Evolutionary conservation across 2,797 vertebrate species (phyloP).

Genomic region (Eidolon dupreanum): DNA sequence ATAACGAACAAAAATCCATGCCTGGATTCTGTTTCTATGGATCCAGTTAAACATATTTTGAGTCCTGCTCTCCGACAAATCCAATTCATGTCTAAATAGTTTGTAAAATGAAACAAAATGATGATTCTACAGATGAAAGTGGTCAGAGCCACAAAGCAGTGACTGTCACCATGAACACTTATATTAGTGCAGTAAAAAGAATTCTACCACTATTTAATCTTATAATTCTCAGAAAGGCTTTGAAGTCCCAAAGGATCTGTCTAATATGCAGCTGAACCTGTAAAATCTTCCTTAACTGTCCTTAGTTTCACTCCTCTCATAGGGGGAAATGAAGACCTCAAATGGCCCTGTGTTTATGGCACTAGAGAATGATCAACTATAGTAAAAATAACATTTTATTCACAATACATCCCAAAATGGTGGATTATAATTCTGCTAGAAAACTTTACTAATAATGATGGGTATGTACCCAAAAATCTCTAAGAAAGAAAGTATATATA

Average conservation of each 20-base stretch:
- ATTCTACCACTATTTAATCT: constrained; percentile 47
- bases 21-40: constrained; percentile 13
- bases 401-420: neutral
- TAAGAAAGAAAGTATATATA: neutral
- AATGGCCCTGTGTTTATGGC: neutral
- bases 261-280: constrained; percentile 6
- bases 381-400: neutral
- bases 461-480: constrained; percentile 9
- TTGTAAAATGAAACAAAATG: constrained; percentile 55
- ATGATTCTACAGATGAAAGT: constrained; percentile 51
- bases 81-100: constrained; percentile 27
- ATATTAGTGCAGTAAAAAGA: constrained; percentile 37
- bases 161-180: neutral
- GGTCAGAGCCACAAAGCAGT: constrained; percentile 3
- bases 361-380: neutral
- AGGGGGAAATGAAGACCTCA: neutral
- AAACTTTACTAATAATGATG: constrained; percentile 41
- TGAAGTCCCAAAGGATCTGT: neutral
- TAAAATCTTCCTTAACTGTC: constrained; percentile 23
- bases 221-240: constrained; percentile 45
- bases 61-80: neutral
- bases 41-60: constrained; percentile 24
- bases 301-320: neutral
- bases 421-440: neutral
- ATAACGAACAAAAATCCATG: constrained; percentile 4